phyloP scores from a whole-genome alignment of 1,140 invertebrate species.

The Drosophila simulans region DNA sequence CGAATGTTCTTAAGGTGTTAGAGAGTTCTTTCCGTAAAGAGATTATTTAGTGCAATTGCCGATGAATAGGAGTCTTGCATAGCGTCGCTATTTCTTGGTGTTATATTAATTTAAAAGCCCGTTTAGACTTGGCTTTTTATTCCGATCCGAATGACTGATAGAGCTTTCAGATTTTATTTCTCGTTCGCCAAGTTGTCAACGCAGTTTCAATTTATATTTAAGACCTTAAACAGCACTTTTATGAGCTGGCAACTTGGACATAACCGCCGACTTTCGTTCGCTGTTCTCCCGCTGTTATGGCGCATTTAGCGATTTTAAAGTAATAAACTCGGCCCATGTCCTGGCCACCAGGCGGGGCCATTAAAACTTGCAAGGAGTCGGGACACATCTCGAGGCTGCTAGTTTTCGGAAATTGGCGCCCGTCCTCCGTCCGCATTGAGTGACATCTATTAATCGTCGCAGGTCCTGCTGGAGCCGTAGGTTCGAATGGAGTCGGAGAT shows the following conservation, averaged over 20 bases:
- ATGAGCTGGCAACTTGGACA: conserved; percentile 66
- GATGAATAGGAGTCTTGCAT: conserved; percentile 11
- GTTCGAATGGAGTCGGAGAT: conserved; percentile 11
- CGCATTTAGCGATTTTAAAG: conserved; percentile 76
- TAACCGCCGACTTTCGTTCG: conserved; percentile 21
- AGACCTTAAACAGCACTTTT: conserved; percentile 70
- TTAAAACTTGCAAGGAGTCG: conserved; percentile 50
- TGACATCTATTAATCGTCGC: conserved; percentile 73
- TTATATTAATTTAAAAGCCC: conserved; percentile 29
- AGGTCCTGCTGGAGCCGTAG: conserved; percentile 22
- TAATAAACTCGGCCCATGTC: conserved; percentile 71
- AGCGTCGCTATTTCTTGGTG: not conserved
- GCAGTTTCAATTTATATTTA: conserved; percentile 81
- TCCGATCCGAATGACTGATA: not conserved
- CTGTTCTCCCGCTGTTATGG: conserved; percentile 40
- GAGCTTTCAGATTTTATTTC: conserved; percentile 21
- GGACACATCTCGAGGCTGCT: conserved; percentile 22
- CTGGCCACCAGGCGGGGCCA: conserved; percentile 52
- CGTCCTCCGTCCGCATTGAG: conserved; percentile 58
- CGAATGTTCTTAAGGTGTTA: conserved; percentile 25
- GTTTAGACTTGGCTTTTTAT: not conserved
- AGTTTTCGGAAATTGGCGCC: conserved; percentile 72
- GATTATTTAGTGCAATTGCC: conserved; percentile 32
- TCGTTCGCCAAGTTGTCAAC: conserved; percentile 51
- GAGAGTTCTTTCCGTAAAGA: not conserved